Conservation (phyloP, 1,140 invertebrate species). For the Microplitis demolitor region DNA sequence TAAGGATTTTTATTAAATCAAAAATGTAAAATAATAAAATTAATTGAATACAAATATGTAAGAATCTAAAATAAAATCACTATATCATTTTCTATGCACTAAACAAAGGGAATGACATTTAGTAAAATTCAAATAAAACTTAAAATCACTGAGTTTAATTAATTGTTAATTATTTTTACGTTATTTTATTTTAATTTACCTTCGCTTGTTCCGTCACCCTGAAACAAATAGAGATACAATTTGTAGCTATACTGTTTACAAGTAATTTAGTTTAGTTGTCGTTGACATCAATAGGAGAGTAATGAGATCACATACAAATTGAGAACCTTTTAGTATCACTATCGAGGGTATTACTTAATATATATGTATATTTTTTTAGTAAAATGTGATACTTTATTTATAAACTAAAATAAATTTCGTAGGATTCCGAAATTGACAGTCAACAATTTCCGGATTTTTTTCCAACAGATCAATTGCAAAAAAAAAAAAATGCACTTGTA, state of each 20-base stretch:
- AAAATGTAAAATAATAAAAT: not conserved
- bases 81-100: constrained; percentile 15
- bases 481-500: no score
- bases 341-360: no score
- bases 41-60: constrained; percentile 35
- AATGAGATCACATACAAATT: not conserved
- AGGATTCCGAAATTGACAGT: no score
- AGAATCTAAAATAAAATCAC: not conserved
- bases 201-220: constrained; percentile 43
- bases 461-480: no score
- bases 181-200: constrained; percentile 38
- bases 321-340: no score
- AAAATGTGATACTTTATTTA: not conserved
- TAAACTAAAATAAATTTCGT: no score
- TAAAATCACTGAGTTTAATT: not conserved
- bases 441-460: no score
- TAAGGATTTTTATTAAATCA: no score
- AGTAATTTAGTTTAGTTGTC: no score
- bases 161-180: not conserved
- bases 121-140: constrained; percentile 13
- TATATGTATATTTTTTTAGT: constrained; percentile 7
- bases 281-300: not conserved
- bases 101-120: constrained; percentile 19
- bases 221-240: constrained; percentile 39
- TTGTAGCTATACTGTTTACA: not conserved